Percentiles rank a stretch among this genome's conserved stretches.
Conservation (phyloP, 2,113 vertebrate species). For the Entelurus aequoreus region DNA sequence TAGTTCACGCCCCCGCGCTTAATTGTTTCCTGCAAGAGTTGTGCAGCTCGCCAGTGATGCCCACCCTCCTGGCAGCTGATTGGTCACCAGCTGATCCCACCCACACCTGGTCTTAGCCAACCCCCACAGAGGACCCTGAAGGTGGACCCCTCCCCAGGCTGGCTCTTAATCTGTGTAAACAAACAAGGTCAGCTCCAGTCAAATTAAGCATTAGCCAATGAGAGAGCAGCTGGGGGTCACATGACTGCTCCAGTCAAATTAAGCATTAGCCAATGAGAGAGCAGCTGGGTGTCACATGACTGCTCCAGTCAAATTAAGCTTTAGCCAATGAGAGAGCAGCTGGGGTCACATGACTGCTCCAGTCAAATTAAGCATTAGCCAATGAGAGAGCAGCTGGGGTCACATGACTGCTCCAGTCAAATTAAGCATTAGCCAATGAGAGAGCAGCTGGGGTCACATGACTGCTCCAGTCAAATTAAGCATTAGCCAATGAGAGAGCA, state of each 20-base stretch:
- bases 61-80: constrained; percentile 64
- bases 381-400: neutral
- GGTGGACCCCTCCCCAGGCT: constrained; percentile 44
- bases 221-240: neutral
- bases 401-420: neutral
- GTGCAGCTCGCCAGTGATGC: constrained; percentile 53
- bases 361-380: too few relatives aligned
- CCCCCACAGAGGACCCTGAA: constrained; percentile 66
- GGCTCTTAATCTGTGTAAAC: constrained; percentile 5
- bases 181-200: neutral
- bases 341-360: neutral
- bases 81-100: constrained; percentile 64
- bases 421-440: too few relatives aligned
- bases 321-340: neutral
- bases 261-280: neutral
- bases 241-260: neutral
- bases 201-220: neutral
- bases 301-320: too few relatives aligned
- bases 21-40: constrained; percentile 68
- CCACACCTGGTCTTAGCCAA: constrained; percentile 69
- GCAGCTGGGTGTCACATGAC: neutral
- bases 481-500: constrained; percentile 2
- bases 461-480: neutral
- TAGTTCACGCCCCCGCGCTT: constrained; percentile 49
- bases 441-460: neutral